phyloP scores from a whole-genome alignment of 2,113 vertebrate species.

The Phyllostomus discolor region DNA sequence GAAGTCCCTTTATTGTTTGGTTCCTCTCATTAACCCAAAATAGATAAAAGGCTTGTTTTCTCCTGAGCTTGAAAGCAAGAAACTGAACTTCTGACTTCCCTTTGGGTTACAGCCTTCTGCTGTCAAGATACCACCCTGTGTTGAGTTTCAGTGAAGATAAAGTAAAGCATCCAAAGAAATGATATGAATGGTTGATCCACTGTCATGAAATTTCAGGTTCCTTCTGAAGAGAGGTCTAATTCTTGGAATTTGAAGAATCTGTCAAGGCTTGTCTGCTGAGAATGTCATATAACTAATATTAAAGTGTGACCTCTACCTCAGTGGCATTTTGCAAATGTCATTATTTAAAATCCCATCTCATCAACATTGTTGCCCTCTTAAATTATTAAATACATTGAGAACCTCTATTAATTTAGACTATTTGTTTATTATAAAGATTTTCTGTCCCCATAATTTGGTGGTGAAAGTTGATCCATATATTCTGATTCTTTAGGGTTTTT shows the following conservation, averaged over 20 bases:
- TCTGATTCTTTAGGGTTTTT: neutral
- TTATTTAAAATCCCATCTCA: neutral
- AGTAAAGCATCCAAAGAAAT: neutral
- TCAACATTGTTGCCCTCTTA: neutral
- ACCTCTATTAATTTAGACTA: neutral
- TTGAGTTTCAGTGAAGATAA: neutral
- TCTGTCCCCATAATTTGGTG: neutral
- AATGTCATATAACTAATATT: neutral
- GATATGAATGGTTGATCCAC: neutral
- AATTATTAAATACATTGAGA: neutral
- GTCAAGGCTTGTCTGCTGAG: neutral
- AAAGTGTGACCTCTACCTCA: neutral
- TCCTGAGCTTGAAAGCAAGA: neutral
- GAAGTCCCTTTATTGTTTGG: neutral
- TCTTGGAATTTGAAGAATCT: neutral
- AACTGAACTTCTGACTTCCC: neutral
- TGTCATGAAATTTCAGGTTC: neutral
- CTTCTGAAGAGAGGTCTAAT: neutral
- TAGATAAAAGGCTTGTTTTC: neutral
- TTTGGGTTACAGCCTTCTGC: neutral
- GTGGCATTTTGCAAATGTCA: constrained; percentile 11
- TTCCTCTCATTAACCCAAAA: neutral
- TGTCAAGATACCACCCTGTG: neutral
- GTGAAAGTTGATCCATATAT: neutral
- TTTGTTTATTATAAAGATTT: neutral